phyloP scores from a whole-genome alignment of 2,113 vertebrate species.

The Eulemur macaco region DNA sequence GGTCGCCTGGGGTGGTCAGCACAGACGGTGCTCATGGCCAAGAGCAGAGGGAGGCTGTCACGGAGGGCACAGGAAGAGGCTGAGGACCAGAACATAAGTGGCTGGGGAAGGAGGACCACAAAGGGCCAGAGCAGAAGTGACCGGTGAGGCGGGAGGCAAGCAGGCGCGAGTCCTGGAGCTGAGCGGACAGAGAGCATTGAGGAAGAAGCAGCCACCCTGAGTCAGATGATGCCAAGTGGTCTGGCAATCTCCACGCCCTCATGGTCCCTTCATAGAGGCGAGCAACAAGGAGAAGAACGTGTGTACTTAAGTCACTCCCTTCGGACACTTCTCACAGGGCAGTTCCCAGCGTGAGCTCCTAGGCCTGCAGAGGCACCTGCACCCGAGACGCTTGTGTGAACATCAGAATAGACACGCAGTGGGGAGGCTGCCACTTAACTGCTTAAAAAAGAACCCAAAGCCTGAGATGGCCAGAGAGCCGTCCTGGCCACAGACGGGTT shows the following conservation, averaged over 20 bases:
- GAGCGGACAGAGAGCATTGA: not conserved
- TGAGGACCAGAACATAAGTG: too few relatives aligned
- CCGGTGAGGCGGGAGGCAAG: not conserved
- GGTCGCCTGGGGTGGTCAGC: not conserved
- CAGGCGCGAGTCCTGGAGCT: not conserved
- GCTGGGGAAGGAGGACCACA: not conserved
- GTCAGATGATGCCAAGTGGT: not conserved
- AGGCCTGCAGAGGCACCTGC: too few relatives aligned
- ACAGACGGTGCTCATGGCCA: not conserved
- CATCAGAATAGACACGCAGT: not conserved
- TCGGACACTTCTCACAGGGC: not conserved
- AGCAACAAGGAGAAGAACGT: not conserved
- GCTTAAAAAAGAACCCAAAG: not conserved
- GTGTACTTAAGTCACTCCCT: not conserved
- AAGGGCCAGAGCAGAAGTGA: not conserved
- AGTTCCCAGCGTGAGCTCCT: not conserved
- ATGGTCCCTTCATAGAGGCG: too few relatives aligned
- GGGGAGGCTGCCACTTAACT: too few relatives aligned
- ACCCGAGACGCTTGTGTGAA: not conserved
- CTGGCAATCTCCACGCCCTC: not conserved
- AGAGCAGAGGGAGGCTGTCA: not conserved
- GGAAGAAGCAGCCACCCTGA: too few relatives aligned
- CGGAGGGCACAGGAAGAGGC: not conserved
- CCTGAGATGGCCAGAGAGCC: not conserved
- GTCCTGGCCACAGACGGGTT: not conserved